A percentile compares a stretch with the other conserved stretches of the same genome.
These are phyloP conservation scores for Amphipoea oculea DNA, from an alignment of 2,888 invertebrate species.

Conservation along the genomic window DNA sequence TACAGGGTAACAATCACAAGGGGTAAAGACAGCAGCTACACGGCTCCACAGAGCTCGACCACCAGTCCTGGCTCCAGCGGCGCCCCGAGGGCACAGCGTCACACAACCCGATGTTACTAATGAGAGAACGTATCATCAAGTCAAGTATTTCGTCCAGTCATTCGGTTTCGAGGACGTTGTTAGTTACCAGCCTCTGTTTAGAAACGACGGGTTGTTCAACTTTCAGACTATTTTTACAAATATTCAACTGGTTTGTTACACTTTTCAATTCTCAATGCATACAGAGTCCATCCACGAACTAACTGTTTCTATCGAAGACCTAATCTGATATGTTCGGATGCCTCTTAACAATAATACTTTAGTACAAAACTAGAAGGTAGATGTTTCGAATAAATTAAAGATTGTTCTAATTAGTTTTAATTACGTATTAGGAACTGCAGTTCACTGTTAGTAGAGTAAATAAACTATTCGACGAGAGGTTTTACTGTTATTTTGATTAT, in stretches of 20 bases:
- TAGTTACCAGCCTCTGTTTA: conserved; percentile 72
- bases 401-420: conserved; percentile 80
- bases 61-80: conserved; percentile 67
- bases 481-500: conserved; percentile 67
- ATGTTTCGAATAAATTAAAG: conserved; percentile 79
- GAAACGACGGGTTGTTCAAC: conserved; percentile 77
- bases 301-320: conserved; percentile 66
- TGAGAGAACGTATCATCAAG: conserved; percentile 70
- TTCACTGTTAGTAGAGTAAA: conserved; percentile 82
- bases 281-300: conserved; percentile 68
- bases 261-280: conserved; percentile 82
- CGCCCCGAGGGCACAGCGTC: conserved; percentile 43
- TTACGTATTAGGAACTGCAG: conserved; percentile 88
- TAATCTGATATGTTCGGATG: conserved; percentile 70
- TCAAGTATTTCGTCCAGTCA: conserved; percentile 46
- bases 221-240: conserved; percentile 65
- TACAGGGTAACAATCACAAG: conserved; percentile 15
- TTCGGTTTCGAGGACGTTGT: conserved; percentile 48
- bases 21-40: conserved; percentile 32
- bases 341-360: conserved; percentile 73
- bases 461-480: conserved; percentile 78
- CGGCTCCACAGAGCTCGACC: conserved; percentile 50
- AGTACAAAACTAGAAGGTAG: conserved; percentile 73
- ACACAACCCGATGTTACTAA: conserved; percentile 80
- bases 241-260: conserved; percentile 70